Evolutionary conservation across 2,888 invertebrate genomes (phyloP).

Genomic region (Rotaria socialis): DNA sequence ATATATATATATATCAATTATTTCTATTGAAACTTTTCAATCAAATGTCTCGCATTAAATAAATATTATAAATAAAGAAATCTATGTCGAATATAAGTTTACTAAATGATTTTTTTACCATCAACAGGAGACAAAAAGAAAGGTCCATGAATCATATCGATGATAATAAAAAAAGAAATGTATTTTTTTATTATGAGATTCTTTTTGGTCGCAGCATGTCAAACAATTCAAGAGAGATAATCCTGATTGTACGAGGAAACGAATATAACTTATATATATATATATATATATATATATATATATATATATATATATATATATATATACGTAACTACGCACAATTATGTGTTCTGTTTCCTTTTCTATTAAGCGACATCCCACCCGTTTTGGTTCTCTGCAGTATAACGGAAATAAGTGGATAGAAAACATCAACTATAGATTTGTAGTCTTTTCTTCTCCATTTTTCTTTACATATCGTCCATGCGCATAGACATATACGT

Average conservation of each 20-base stretch:
- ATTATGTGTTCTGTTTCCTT: constrained; percentile 11
- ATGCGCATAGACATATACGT: neutral
- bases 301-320: neutral
- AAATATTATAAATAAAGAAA: neutral
- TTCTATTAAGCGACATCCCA: neutral
- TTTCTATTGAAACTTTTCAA: neutral
- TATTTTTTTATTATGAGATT: neutral
- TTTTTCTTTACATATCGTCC: neutral
- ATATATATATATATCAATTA: neutral
- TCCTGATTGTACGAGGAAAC: neutral
- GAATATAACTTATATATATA: neutral
- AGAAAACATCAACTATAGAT: neutral
- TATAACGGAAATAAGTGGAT: neutral
- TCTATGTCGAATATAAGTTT: neutral
- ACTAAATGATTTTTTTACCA: neutral
- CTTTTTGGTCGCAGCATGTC: neutral
- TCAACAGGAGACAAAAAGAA: neutral
- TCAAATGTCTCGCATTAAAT: neutral
- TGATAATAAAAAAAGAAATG: neutral
- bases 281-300: too few relatives aligned
- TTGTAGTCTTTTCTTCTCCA: neutral
- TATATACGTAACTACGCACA: neutral
- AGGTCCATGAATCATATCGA: neutral
- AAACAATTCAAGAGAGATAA: neutral
- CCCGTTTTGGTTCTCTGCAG: neutral